Percentiles rank a stretch among this genome's conserved stretches.
Conservation (phyloP, 2,113 vertebrate species). For the Ciconia boyciana region DNA sequence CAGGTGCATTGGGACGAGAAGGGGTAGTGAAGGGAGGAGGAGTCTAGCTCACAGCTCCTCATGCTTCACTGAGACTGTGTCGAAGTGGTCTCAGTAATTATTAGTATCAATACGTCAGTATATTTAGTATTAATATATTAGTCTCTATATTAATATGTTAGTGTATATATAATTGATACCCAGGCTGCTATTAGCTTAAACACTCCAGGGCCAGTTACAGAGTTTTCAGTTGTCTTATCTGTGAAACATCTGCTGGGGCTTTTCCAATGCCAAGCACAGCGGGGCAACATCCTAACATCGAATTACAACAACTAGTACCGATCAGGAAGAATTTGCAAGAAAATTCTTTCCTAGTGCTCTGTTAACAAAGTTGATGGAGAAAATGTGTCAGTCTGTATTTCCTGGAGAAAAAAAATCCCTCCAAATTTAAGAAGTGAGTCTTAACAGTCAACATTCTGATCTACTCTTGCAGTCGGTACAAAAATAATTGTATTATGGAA, state of each 20-base stretch:
- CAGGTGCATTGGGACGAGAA: background rate
- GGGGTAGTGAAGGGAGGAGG: background rate
- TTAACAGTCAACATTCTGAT: background rate
- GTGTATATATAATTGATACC: background rate
- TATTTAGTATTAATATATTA: background rate
- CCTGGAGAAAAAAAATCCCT: background rate
- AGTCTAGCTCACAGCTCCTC: background rate
- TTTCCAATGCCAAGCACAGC: background rate
- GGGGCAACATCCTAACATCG: background rate
- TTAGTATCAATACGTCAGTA: background rate
- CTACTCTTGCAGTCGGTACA: background rate
- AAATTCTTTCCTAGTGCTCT: background rate
- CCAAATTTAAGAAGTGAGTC: background rate
- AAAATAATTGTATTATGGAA: background rate
- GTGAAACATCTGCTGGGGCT: background rate
- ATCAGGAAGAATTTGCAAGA: background rate
- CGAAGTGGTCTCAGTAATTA: background rate
- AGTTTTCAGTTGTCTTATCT: background rate
- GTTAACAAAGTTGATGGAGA: background rate
- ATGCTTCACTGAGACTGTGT: background rate
- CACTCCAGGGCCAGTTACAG: background rate
- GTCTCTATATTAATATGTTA: background rate
- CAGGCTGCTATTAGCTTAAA: background rate
- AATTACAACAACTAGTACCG: background rate
- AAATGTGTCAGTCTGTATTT: background rate